These are phyloP conservation scores for Cinara cedri DNA, from an alignment of 2,888 invertebrate genomes.

Conservation along the genomic window DNA sequence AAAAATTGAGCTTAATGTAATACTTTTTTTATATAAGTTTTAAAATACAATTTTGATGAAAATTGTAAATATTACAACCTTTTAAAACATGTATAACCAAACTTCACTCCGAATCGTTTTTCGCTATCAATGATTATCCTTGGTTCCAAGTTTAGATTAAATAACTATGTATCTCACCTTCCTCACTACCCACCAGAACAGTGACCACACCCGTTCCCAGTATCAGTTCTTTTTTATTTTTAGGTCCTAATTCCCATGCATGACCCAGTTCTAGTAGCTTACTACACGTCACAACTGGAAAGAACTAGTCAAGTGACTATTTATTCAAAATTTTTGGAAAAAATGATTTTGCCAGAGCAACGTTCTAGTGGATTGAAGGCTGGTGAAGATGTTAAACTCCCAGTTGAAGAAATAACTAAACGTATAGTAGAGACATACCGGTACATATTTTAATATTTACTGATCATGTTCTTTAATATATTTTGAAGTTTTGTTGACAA, in stretches of 20 bases:
- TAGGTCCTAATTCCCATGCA: constrained; percentile 76
- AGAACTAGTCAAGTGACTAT: constrained; percentile 68
- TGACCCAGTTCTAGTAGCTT: constrained; percentile 80
- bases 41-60: too few species aligned
- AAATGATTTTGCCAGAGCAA: constrained; percentile 70
- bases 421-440: constrained; percentile 80
- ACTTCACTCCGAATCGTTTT: too few species aligned
- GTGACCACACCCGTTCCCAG: too few species aligned
- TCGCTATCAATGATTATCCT: too few species aligned
- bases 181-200: too few species aligned
- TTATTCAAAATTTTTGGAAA: constrained; percentile 75
- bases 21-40: too few species aligned
- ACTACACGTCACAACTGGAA: constrained; percentile 82
- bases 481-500: not conserved
- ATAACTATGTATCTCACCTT: too few species aligned
- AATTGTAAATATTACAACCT: too few species aligned
- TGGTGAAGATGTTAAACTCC: constrained; percentile 76
- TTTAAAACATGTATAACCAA: too few species aligned
- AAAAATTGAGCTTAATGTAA: too few species aligned
- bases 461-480: not conserved
- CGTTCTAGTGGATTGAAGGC: constrained; percentile 73
- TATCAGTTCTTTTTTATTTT: too few species aligned
- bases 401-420: constrained; percentile 83
- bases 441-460: constrained; percentile 57
- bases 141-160: too few species aligned